Evolutionary conservation across 2,888 invertebrate genomes (phyloP).

Genomic region (Drosophila eohydei): DNA sequence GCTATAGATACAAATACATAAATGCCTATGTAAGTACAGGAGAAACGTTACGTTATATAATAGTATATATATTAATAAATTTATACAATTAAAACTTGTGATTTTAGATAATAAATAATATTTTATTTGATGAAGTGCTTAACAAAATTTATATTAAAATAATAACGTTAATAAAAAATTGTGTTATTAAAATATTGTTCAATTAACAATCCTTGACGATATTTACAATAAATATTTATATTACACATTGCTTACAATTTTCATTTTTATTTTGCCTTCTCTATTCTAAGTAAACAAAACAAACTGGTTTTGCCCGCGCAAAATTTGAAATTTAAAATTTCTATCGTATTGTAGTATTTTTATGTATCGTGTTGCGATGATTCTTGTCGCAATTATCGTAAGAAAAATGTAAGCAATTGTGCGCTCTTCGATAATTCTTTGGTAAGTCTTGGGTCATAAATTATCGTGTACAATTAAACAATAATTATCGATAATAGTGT

Average conservation of each 20-base stretch:
- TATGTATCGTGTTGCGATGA: background rate
- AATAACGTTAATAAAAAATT: background rate
- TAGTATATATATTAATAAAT: background rate
- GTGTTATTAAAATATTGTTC: background rate
- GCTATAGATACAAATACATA: slow-evolving; percentile 1
- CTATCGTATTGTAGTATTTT: slow-evolving; percentile 1
- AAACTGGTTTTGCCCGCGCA: background rate
- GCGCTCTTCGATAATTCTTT: background rate
- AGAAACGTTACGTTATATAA: background rate
- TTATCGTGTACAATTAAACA: background rate
- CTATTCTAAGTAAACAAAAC: background rate
- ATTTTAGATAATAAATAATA: slow-evolving; percentile 4
- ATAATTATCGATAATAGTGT: background rate
- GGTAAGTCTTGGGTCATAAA: background rate
- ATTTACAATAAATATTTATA: background rate
- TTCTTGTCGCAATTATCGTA: background rate
- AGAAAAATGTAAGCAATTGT: background rate
- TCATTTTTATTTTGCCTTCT: background rate
- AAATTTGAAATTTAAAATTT: background rate
- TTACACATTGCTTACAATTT: background rate
- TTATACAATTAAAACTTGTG: background rate
- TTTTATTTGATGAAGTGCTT: background rate
- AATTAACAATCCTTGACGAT: background rate
- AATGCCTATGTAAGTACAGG: slow-evolving; percentile 1
- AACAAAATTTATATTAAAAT: background rate